phyloP scores from a whole-genome alignment of 2,888 invertebrate genomes.

The Mesorhabditis spiculigera region DNA sequence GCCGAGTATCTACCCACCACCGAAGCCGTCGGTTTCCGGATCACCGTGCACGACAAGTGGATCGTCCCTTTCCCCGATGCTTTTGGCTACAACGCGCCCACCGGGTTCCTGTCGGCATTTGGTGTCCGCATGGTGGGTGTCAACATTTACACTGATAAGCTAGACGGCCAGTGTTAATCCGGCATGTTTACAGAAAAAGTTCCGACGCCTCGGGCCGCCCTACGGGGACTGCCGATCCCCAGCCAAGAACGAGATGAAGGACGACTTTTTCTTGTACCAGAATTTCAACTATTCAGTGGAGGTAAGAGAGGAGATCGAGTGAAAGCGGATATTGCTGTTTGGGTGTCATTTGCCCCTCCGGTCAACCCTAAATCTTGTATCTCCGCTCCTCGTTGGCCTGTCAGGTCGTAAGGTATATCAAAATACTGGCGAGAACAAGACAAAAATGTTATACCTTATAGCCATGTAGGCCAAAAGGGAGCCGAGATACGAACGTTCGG shows the following conservation, averaged over 20 bases:
- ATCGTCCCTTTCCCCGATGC: conserved; percentile 58
- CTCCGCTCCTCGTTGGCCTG: too few relatives aligned
- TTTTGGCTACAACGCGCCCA: conserved; percentile 57
- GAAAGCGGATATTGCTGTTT: too few relatives aligned
- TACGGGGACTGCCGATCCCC: conserved; percentile 51
- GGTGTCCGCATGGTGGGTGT: conserved; percentile 53
- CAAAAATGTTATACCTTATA: not conserved
- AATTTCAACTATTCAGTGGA: conserved; percentile 56
- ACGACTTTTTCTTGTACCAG: conserved; percentile 40
- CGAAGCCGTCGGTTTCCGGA: conserved; percentile 55
- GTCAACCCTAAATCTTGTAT: too few relatives aligned
- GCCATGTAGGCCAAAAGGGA: too few relatives aligned
- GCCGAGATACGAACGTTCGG: not conserved
- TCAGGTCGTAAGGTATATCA: not conserved
- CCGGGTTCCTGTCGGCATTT: conserved; percentile 56
- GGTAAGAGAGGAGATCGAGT: conserved; percentile 9
- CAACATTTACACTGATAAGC: not conserved
- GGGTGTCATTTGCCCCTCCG: too few relatives aligned
- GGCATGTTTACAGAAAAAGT: conserved; percentile 50
- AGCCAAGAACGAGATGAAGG: conserved; percentile 33
- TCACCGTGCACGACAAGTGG: conserved; percentile 57
- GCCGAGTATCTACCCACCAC: conserved; percentile 56
- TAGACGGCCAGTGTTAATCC: not conserved
- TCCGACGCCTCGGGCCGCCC: conserved; percentile 49
- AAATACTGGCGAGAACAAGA: not conserved